These are phyloP conservation scores for Spea bombifrons DNA, from an alignment of 2,113 vertebrate species.

Conservation along the genomic window DNA sequence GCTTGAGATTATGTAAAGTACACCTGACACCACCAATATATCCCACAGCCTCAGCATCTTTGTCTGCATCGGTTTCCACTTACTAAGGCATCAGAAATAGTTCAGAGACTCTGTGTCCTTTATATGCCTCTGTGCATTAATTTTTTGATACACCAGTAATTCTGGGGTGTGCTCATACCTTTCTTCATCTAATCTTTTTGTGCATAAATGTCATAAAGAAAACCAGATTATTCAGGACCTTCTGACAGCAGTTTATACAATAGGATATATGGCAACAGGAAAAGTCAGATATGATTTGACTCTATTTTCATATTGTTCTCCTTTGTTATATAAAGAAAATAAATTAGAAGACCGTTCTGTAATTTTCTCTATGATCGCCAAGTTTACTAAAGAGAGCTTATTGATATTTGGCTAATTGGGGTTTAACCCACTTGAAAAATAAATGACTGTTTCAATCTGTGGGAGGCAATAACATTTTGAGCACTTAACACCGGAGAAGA, in stretches of 20 bases:
- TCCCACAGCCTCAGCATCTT: conserved; percentile 18
- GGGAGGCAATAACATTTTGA: neutral
- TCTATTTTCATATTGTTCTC: neutral
- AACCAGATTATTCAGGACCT: conserved; percentile 37
- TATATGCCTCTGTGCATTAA: conserved; percentile 9
- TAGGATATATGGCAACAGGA: conserved; percentile 25
- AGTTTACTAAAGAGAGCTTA: neutral
- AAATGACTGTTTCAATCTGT: neutral
- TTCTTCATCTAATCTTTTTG: conserved; percentile 16
- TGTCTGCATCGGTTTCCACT: conserved; percentile 32
- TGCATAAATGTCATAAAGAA: conserved; percentile 43
- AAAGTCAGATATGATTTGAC: conserved; percentile 26
- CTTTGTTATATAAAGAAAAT: conserved; percentile 14
- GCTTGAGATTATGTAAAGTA: conserved; percentile 14
- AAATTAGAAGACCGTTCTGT: neutral
- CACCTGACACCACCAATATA: conserved; percentile 12
- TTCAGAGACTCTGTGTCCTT: conserved; percentile 21
- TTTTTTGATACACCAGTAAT: conserved; percentile 13
- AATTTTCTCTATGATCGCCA: neutral
- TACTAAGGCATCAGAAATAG: conserved; percentile 28
- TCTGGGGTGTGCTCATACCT: conserved; percentile 9
- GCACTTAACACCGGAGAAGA: neutral
- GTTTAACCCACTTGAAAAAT: neutral
- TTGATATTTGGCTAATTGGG: neutral
- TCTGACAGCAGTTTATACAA: conserved; percentile 30